phyloP scores from a whole-genome alignment of 2,113 vertebrate species.

The Corythornis cristatus region DNA sequence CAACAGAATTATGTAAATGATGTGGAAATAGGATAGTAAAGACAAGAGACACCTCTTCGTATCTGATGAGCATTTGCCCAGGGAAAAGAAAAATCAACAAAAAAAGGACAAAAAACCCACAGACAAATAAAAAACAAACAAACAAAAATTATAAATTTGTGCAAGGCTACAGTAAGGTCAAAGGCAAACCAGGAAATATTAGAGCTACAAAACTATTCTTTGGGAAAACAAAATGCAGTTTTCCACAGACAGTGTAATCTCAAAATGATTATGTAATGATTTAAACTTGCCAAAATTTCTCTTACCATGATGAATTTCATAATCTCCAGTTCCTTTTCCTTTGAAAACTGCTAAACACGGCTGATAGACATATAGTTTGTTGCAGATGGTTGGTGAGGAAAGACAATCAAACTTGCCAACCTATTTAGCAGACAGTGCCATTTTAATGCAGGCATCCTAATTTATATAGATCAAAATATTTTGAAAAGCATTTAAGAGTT shows the following conservation, averaged over 20 bases:
- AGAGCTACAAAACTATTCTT: background rate
- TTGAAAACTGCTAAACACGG: slow-evolving; percentile 92
- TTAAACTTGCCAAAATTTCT: background rate
- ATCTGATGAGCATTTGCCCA: background rate
- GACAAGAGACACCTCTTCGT: background rate
- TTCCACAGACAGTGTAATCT: background rate
- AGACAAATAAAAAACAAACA: too few relatives aligned
- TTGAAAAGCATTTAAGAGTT: background rate
- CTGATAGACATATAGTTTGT: slow-evolving; percentile 89
- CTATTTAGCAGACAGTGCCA: slow-evolving; percentile 68
- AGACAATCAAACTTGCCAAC: slow-evolving; percentile 91
- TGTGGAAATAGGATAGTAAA: background rate
- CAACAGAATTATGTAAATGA: background rate
- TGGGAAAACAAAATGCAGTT: background rate
- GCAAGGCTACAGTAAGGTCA: background rate
- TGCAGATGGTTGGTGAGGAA: slow-evolving; percentile 81
- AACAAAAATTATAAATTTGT: background rate
- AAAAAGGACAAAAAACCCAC: too few relatives aligned
- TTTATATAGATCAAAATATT: background rate
- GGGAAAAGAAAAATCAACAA: background rate
- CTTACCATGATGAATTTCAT: slow-evolving; percentile 97
- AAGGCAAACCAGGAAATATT: background rate
- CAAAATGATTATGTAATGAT: background rate
- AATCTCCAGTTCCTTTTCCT: slow-evolving; percentile 90
- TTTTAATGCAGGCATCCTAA: background rate